A percentile compares a stretch with the other conserved stretches of the same genome.
Evolutionary conservation across 2,797 vertebrate genomes (phyloP).

Genomic region (Erithacus rubecula): DNA sequence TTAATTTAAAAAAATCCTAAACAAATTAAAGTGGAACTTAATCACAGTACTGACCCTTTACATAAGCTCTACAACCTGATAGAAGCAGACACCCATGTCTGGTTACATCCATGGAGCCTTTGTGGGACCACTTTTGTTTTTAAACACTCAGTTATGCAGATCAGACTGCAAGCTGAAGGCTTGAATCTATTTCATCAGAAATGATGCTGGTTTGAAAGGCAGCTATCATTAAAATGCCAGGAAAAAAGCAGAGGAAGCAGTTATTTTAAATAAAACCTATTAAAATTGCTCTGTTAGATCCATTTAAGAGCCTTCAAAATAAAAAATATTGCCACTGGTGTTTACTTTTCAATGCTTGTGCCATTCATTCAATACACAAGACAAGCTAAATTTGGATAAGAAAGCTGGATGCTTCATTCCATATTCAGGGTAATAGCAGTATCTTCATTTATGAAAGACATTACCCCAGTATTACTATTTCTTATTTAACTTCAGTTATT

Average conservation of each 20-base stretch:
- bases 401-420: neutral
- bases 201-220: neutral
- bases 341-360: neutral
- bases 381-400: neutral
- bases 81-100: neutral
- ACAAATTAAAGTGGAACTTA: neutral
- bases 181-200: neutral
- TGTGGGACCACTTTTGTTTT: neutral
- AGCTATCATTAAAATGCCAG: neutral
- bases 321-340: neutral
- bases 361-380: neutral
- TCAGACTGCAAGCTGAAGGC: neutral
- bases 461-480: neutral
- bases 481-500: neutral
- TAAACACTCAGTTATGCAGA: neutral
- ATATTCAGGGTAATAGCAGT: neutral
- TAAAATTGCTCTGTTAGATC: neutral
- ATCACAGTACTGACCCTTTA: neutral
- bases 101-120: neutral
- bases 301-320: neutral
- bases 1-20: neutral
- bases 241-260: neutral
- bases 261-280: neutral
- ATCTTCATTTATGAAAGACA: neutral
- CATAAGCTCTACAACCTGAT: neutral